Base-by-base conservation (phyloP, 53 echinoderm and acorn worm genomes). In the Stichopus horrens region DNA sequence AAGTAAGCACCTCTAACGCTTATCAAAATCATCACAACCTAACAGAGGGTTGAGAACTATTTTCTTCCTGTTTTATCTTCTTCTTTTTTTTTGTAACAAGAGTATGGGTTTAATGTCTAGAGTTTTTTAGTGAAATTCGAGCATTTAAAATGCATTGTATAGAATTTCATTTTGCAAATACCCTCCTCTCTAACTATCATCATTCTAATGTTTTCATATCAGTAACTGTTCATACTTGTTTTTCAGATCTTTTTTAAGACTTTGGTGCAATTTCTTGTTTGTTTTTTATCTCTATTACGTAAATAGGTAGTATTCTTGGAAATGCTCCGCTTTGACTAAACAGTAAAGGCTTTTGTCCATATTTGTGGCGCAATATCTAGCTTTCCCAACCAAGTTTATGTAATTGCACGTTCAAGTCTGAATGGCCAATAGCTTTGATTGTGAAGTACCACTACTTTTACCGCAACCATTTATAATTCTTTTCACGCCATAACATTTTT, bases 101-200 rank as follows among this genome's bases (percentile, higher is more conserved):
- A 71, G 71, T 16, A 71, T 71, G 71, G 71, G 71, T 71, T 71
- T 16, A 71, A 16, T 71, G 71, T 71, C 71, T 37, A 37, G 37
- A 71, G 18, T n/a, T 71, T 71, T n/a, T 71, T 4, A 71, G 19
- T 55, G 55, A 81, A 57, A 57, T 54, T 58, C 19, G n/a, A 9
- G 58, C 81, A 81, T 81, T 81, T 56, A 21, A 58, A 81, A 81
- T 81, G 81, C 81, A 53, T 23, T 81, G 56, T 81, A 56, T 56
- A 9, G 58, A 57, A 57, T 81, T 79, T 57, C 21, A 56, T 54
- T 18, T 56, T 7, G 20, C 9, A 56, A 58, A 58, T 56, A 56
- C 81, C 71, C 18, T 71, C 71, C 71, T 71, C 71, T 71, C 71
- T 71, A 71, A 71, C 19, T n/a, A 71, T 71, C n/a, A 71, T 18